These are phyloP conservation scores for Rhingia campestris DNA, from an alignment of 2,888 invertebrate genomes.

Conservation along the genomic window DNA sequence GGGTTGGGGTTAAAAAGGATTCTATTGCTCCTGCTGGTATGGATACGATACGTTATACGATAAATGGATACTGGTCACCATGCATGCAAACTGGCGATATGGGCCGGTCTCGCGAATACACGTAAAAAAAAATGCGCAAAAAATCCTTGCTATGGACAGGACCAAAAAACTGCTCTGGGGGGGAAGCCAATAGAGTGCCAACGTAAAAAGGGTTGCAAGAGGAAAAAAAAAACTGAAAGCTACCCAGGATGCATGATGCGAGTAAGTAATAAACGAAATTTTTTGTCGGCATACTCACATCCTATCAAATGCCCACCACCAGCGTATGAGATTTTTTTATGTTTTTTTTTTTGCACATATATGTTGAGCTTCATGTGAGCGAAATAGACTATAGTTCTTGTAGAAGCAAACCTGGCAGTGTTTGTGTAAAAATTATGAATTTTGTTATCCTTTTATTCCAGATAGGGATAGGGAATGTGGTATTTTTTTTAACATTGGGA, in stretches of 20 bases:
- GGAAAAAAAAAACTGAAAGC: conserved; percentile 54
- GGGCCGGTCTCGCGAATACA: conserved; percentile 47
- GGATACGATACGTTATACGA: conserved; percentile 1
- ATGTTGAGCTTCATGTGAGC: conserved; percentile 15
- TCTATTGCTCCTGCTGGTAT: conserved; percentile 60
- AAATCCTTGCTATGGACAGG: conserved; percentile 33
- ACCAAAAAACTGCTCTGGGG: conserved; percentile 34
- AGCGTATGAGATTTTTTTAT: conserved; percentile 42
- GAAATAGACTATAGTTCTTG: conserved; percentile 21
- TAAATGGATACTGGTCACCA: conserved; percentile 59
- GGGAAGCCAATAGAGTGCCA: conserved; percentile 62
- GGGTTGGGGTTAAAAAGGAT: conserved; percentile 51
- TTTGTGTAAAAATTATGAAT: conserved; percentile 67
- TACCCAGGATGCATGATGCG: conserved; percentile 70
- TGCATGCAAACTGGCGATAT: conserved; percentile 69
- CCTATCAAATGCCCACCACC: conserved; percentile 23
- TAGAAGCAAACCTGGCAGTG: conserved; percentile 52
- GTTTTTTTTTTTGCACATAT: conserved; percentile 13
- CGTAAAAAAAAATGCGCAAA: conserved; percentile 31
- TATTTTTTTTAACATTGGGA: conserved; percentile 39
- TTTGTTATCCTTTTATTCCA: conserved; percentile 40
- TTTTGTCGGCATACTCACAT: conserved; percentile 51
- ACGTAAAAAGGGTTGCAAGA: conserved; percentile 50
- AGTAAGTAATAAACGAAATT: conserved; percentile 67
- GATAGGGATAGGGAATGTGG: conserved; percentile 1